Conservation (phyloP, 1,140 invertebrate species). For the Ectropis grisescens region DNA sequence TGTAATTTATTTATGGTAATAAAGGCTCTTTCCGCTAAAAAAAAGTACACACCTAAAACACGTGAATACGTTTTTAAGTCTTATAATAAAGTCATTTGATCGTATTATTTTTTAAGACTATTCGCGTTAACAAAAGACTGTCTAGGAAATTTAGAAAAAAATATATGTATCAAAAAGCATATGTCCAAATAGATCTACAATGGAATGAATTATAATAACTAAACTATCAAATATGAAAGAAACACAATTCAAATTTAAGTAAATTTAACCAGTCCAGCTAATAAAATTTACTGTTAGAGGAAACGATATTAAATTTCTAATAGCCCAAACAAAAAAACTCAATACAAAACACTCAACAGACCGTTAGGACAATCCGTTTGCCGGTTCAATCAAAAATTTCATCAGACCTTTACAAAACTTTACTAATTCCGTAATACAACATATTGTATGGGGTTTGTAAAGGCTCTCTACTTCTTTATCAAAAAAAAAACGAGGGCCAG, state of each 20-base stretch:
- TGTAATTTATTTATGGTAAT: no score
- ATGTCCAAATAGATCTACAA: background rate
- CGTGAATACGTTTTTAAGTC: no score
- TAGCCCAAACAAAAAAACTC: slow-evolving; percentile 21
- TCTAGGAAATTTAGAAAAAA: slow-evolving; percentile 23
- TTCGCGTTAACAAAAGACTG: slow-evolving; percentile 35
- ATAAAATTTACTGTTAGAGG: background rate
- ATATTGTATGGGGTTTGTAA: slow-evolving; percentile 63
- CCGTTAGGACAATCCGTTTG: slow-evolving; percentile 65
- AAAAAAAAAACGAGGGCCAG: slow-evolving; percentile 57
- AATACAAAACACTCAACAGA: slow-evolving; percentile 21
- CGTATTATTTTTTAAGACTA: no score
- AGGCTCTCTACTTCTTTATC: no score
- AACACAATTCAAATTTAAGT: no score
- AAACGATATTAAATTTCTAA: slow-evolving; percentile 27
- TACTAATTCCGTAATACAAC: slow-evolving; percentile 67
- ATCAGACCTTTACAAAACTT: slow-evolving; percentile 60
- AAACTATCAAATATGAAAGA: no score
- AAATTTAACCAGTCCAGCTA: no score
- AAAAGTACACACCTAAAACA: no score
- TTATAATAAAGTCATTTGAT: no score
- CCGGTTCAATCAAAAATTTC: slow-evolving; percentile 63
- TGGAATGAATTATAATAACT: background rate
- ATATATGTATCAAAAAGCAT: slow-evolving; percentile 3
- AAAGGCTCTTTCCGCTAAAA: no score